phyloP scores from a whole-genome alignment of 2,888 invertebrate genomes.

The Rhogogaster chlorosoma region DNA sequence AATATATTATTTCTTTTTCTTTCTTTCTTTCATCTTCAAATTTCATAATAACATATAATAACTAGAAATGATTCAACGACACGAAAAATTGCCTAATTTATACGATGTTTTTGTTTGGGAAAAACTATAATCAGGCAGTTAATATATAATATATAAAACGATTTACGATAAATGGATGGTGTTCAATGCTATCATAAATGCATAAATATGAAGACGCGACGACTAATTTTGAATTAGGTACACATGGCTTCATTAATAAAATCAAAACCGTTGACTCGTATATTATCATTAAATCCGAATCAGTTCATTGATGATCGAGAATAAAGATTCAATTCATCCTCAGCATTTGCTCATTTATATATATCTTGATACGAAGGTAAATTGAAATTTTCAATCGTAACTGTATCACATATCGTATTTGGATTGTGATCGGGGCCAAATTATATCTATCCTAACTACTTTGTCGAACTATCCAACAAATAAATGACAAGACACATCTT shows the following conservation, averaged over 20 bases:
- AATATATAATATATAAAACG: background rate
- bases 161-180: constrained; percentile 7
- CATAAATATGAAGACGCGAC: constrained; percentile 18
- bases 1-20: constrained; percentile 38
- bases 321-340: constrained; percentile 44
- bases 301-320: constrained; percentile 41
- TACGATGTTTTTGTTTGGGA: background rate
- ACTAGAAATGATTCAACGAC: constrained; percentile 7
- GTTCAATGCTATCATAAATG: constrained; percentile 10
- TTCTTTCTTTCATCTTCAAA: background rate
- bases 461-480: constrained; percentile 20
- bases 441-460: constrained; percentile 22
- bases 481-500: background rate
- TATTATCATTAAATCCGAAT: constrained; percentile 32
- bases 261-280: constrained; percentile 35
- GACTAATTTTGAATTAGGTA: constrained; percentile 41
- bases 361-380: constrained; percentile 42
- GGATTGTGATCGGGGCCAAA: constrained; percentile 15
- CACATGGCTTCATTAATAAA: constrained; percentile 12
- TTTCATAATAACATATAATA: constrained; percentile 25
- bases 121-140: background rate
- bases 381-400: constrained; percentile 51
- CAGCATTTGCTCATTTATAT: constrained; percentile 51
- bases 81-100: constrained; percentile 15
- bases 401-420: constrained; percentile 43